Evolutionary conservation across 2,113 vertebrate species (phyloP), one percentile per base, ranked within the genome.

Genomic region (Dunckerocampus dactyliophorus): DNA sequence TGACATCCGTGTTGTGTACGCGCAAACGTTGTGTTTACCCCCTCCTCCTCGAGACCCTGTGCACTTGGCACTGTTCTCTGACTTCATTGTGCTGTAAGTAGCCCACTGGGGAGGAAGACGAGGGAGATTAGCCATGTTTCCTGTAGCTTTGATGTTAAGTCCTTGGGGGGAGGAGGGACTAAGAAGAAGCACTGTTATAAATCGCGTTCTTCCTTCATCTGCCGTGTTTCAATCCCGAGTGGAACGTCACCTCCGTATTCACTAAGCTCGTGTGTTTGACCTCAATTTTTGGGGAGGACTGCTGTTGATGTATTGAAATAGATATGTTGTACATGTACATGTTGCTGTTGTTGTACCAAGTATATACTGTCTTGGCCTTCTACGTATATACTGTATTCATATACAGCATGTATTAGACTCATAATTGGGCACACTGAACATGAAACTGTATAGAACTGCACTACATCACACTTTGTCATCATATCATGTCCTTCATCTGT

Each of bases 81-180:
- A 58, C 63, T 58, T 77, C 67, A 72, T 74, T 82, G 83, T 81
- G 76, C 75, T 58, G 48, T 2, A 47, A 75, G 63, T 77, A 49
- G 64, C 83, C 77, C 77, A 67, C 65, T 70, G 76, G 78, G 81
- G 74, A 83, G 71, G 58, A 73, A 79, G 75, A 73, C 76, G 69
- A 75, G 67, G 80, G 79, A 82, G 87, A 87, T 88, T 88, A 88
- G 80, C 74, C 71, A 53, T 72, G 82, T 82, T 85, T 88, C 88
- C 86, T 83, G 84, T 84, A 63, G 79, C 85, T 90, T 90, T 89
- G 87, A 87, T 87, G 88, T 89, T 69, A 56, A 77, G 74, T 87
- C 84, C 78, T 74, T 63, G 48, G 81, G 83, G 20, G 52, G 57
- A 37, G 16, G 84, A 84, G 31, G 31, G 31, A 34, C 31, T 34